A percentile compares a stretch with the other conserved stretches of the same genome.
phyloP scores from a whole-genome alignment of 2,113 vertebrate species.

The Fukomys damarensis region DNA sequence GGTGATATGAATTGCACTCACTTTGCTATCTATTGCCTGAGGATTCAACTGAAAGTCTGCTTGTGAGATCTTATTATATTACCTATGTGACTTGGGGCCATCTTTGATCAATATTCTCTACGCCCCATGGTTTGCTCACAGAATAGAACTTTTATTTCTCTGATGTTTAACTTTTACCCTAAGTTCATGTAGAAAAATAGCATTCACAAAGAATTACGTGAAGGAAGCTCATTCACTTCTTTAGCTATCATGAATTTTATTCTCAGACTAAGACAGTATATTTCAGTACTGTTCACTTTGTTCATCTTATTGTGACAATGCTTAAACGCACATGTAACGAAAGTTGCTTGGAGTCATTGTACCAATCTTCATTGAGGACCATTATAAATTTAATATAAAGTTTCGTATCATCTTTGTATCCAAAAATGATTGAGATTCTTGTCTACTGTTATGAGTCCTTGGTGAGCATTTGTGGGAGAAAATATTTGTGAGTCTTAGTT shows the following conservation, averaged over 20 bases:
- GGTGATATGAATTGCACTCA: not conserved
- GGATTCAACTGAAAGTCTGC: constrained; percentile 7
- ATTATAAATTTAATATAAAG: not conserved
- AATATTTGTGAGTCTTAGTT: not conserved
- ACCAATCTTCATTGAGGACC: not conserved
- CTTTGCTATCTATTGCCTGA: constrained; percentile 1
- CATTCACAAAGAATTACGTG: not conserved
- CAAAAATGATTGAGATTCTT: not conserved
- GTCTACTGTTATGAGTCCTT: not conserved
- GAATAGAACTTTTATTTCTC: constrained; percentile 45
- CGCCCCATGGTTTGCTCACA: not conserved
- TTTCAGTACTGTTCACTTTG: not conserved
- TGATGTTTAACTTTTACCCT: constrained; percentile 36
- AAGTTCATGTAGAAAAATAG: not conserved
- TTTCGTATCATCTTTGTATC: not conserved
- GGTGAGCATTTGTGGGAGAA: not conserved
- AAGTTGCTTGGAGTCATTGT: not conserved
- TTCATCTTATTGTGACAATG: not conserved
- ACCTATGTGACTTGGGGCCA: constrained; percentile 21
- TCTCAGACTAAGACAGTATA: not conserved
- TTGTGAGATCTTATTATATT: constrained; percentile 1
- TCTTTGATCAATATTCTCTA: not conserved
- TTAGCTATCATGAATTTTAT: not conserved
- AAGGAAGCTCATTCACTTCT: constrained; percentile 40
- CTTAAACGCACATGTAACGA: constrained; percentile 4